Evolutionary conservation across 2,888 invertebrate species (phyloP), one percentile per base, ranked within the genome.

Genomic region (Drymonia ruficornis): DNA sequence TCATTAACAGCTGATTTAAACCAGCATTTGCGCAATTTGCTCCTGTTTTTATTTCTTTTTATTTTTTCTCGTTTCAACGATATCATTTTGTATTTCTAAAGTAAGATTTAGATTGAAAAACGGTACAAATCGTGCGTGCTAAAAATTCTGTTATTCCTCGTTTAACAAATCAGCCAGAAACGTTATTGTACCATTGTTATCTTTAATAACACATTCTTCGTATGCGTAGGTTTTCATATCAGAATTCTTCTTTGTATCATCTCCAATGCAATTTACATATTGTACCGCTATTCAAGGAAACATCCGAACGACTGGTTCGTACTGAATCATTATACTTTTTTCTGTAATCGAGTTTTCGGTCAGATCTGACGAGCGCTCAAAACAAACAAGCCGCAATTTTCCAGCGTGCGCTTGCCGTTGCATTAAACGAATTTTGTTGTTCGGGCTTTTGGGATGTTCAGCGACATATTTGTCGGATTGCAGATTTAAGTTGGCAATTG

Each of bases 221-320:
- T 71, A 69, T 75, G 76, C 77, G 74, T 78, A 72, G 71, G 72
- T 77, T 78, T 76, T 77, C 74, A 65, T 73, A 69, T 74, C 74
- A 70, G 67, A 78, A 64, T 79, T 77, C 75, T 68, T 70, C 63
- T 72, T 77, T 78, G 78, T 79, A 79, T 80, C 80, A 81, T 81
- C 81, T 80, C 67, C 67, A 67, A 67, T 68, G 72, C 74, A 76
- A 87, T 89, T 89, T 88, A 81, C 85, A 89, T 89, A 86, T 76
- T 78, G 79, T 88, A 87, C 89, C 89, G 90, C 87, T 90, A 89
- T 84, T 77, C 85, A 81, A 79, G 83, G 78, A 80, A 83, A 74
- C 72, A 77, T 71, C 70, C 57, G 69, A 66, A 72, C 71, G 80
- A 78, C 83, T 76, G 79, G 84, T 81, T 79, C 72, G 66, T 79